Evolutionary conservation across 2,888 invertebrate genomes (phyloP), one percentile per base, ranked within the genome.

Genomic region (Quadroppia sp.): DNA sequence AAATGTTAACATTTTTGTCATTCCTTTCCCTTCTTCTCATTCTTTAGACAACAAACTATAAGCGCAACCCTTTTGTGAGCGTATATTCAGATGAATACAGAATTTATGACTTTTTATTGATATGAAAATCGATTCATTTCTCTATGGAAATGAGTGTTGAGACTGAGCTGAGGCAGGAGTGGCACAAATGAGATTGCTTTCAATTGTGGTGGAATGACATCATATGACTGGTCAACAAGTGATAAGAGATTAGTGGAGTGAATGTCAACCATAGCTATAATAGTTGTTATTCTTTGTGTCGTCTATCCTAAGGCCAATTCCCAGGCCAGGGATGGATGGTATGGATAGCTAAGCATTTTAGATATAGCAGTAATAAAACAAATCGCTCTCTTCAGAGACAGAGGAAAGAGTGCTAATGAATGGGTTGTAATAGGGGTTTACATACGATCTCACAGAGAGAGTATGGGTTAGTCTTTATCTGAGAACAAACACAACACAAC

Each of bases 391-490:
- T 59, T 59, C 59, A 30, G 11, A 17, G 30, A 6, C 59, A 9
- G 1, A 30, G 17, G 30, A 59, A 2, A 59, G 50, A 30, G 59
- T 59, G 59, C 59, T 59, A 59, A 59, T 59, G 59, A 59, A 59
- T 59, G 59, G 59, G 13, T 59, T 59, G 59, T 59, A 59, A 59
- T 59, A 59, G 59, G 30, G 59, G 59, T 59, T 59, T 59, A 59
- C 59, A 59, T 59, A 59, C 59, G 30, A 59, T 59, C 28, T 30
- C 6, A 30, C 32, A 20, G 20, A 15, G 50, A 50, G 50, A 50
- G 7, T 7, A 23, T 59, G 59, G 59, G 59, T 30, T 59, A 6
- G 30, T 59, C 59, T 59, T 59, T 59, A 59, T 59, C 59, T 59
- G 4, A 25, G 15, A 1, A 3, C 59, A 59, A 50, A 50, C 30